Evolutionary conservation across 2,888 invertebrate genomes (phyloP).

Genomic region (Ptychoptera albimana): DNA sequence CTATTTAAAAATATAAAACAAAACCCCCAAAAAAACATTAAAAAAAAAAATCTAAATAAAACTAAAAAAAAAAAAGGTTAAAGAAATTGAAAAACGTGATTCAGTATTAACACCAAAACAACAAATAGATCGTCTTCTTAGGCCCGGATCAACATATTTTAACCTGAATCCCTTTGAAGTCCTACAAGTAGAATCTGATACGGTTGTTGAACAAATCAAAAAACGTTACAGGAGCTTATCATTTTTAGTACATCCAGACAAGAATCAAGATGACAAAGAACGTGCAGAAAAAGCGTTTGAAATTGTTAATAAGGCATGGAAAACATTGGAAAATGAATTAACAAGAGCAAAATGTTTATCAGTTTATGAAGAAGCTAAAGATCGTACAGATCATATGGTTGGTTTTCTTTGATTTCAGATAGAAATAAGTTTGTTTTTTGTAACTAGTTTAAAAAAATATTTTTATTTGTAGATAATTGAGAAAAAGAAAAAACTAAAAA

Average conservation of each 20-base stretch:
- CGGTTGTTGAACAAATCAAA: conserved; percentile 80
- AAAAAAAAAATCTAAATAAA: too few species aligned
- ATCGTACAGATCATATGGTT: conserved; percentile 85
- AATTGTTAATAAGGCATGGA: conserved; percentile 89
- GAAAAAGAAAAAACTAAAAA: conserved; percentile 84
- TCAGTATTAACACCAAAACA: conserved; percentile 91
- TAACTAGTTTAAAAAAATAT: too few species aligned
- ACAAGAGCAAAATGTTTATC: conserved; percentile 87
- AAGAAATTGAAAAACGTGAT: conserved; percentile 96
- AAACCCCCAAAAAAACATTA: too few species aligned
- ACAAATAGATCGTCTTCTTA: conserved; percentile 87
- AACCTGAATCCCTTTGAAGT: conserved; percentile 94
- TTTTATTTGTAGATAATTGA: conserved; percentile 77
- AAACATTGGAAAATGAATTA: conserved; percentile 87
- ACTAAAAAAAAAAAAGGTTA: conserved; percentile 83
- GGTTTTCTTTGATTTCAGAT: conserved; percentile 10
- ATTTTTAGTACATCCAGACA: conserved; percentile 97
- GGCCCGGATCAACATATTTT: conserved; percentile 96
- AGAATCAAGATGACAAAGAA: conserved; percentile 90
- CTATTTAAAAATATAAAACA: not conserved
- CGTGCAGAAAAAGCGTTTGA: conserved; percentile 87
- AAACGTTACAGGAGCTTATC: conserved; percentile 93
- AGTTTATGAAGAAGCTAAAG: conserved; percentile 93
- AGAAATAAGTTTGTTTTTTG: not conserved
- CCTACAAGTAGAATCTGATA: conserved; percentile 80